Conservation (phyloP, 1,140 invertebrate genomes). For the Diachasma alloeum region DNA sequence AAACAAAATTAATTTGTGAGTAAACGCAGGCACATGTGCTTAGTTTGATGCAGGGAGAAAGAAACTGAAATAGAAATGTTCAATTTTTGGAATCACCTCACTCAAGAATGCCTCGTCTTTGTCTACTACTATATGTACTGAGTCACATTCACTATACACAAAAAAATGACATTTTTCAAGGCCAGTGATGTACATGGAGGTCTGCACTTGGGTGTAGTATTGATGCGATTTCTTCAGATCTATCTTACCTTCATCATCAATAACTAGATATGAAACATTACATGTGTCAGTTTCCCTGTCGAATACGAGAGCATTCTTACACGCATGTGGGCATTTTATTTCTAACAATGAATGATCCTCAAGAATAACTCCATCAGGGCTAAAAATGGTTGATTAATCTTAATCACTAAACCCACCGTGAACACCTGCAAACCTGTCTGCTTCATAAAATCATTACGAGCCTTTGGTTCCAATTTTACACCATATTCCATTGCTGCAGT, state of each 20-base stretch:
- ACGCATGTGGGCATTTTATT: conserved; percentile 45
- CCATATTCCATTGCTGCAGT: conserved; percentile 34
- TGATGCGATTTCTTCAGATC: conserved; percentile 14
- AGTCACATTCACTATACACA: no score
- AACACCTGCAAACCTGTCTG: conserved; percentile 28
- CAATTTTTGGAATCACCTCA: conserved; percentile 25
- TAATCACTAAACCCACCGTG: conserved; percentile 39
- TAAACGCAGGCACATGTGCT: background rate
- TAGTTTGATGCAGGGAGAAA: conserved; percentile 12
- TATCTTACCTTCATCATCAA: background rate
- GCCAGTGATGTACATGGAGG: conserved; percentile 30
- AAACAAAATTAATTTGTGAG: no score
- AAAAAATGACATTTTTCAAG: conserved; percentile 22
- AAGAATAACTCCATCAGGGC: conserved; percentile 42
- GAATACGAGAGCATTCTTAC: conserved; percentile 35
- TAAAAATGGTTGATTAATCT: conserved; percentile 39
- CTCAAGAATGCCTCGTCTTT: conserved; percentile 24
- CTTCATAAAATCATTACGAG: conserved; percentile 19
- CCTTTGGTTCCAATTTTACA: conserved; percentile 28
- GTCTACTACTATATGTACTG: background rate
- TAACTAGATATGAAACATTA: conserved; percentile 34
- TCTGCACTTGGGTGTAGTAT: conserved; percentile 33
- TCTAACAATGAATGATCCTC: conserved; percentile 39
- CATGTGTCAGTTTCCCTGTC: conserved; percentile 28
- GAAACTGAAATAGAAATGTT: conserved; percentile 30